phyloP scores from a whole-genome alignment of 2,797 vertebrate species.

The Sebastes nivosus region DNA sequence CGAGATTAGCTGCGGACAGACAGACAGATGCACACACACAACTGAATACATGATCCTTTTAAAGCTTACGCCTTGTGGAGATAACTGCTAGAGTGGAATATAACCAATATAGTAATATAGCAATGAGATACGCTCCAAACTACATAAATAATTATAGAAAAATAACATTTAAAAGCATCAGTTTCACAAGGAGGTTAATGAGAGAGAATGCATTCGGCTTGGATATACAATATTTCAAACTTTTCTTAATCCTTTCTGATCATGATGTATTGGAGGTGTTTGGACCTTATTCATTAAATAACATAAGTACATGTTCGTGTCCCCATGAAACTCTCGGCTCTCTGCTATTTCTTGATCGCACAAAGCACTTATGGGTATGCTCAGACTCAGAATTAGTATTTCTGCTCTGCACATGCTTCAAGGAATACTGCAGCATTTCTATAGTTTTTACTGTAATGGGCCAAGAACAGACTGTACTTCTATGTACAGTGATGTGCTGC shows the following conservation, averaged over 20 bases:
- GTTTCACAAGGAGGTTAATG: not conserved
- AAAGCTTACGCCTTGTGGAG: no score
- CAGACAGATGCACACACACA: no score
- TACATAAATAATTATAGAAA: not conserved
- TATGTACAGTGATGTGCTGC: not conserved
- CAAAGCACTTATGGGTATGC: conserved; percentile 3
- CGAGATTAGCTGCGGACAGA: not conserved
- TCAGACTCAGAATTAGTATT: not conserved
- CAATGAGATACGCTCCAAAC: not conserved
- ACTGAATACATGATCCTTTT: no score
- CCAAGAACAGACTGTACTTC: not conserved
- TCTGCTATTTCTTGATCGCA: not conserved
- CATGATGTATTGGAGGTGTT: not conserved
- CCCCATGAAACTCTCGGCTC: conserved; percentile 1
- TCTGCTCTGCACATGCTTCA: not conserved
- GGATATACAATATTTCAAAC: conserved; percentile 20
- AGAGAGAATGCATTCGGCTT: conserved; percentile 1
- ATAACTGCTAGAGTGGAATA: not conserved
- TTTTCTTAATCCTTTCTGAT: conserved; percentile 35
- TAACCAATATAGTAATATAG: no score
- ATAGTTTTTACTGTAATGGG: not conserved
- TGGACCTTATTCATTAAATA: conserved; percentile 42
- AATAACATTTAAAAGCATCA: not conserved
- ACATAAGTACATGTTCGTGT: conserved; percentile 53
- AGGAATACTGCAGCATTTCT: not conserved